phyloP scores from a whole-genome alignment of 2,113 vertebrate genomes.

The Psilopsiagon aurifrons region DNA sequence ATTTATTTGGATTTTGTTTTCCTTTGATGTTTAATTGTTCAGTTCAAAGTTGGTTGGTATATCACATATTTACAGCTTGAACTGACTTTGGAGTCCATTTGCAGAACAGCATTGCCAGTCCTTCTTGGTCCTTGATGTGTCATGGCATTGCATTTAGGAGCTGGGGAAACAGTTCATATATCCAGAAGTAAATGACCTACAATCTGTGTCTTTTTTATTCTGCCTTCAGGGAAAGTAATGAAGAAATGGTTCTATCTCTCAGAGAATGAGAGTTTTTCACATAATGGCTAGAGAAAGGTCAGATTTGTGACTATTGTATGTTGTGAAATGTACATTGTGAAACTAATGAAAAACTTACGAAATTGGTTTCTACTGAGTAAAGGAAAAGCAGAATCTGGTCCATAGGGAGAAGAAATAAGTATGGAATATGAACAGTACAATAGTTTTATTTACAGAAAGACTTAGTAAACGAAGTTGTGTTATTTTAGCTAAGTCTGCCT shows the following conservation, averaged over 20 bases:
- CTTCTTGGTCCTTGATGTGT: background rate
- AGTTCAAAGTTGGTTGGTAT: background rate
- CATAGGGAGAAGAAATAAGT: background rate
- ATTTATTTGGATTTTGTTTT: background rate
- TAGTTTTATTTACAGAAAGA: conserved; percentile 45
- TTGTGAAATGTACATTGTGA: conserved; percentile 67
- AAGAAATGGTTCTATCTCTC: background rate
- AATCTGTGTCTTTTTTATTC: background rate
- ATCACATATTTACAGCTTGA: background rate
- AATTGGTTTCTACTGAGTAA: background rate
- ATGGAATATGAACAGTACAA: conserved; percentile 9
- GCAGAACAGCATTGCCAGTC: background rate
- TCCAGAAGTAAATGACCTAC: background rate
- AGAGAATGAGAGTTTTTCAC: background rate
- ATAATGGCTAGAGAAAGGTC: conserved; percentile 55
- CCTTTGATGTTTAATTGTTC: background rate
- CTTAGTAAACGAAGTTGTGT: conserved; percentile 54
- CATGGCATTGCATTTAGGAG: background rate
- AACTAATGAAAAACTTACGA: conserved; percentile 26
- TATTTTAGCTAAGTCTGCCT: conserved; percentile 42
- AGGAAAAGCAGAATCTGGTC: conserved; percentile 8
- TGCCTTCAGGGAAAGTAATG: conserved; percentile 38
- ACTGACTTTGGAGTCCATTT: background rate
- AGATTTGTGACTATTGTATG: conserved; percentile 42
- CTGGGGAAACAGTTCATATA: background rate